These are phyloP conservation scores for Lacerta bilineata DNA, from an alignment of 2,797 vertebrate genomes.

Conservation along the genomic window DNA sequence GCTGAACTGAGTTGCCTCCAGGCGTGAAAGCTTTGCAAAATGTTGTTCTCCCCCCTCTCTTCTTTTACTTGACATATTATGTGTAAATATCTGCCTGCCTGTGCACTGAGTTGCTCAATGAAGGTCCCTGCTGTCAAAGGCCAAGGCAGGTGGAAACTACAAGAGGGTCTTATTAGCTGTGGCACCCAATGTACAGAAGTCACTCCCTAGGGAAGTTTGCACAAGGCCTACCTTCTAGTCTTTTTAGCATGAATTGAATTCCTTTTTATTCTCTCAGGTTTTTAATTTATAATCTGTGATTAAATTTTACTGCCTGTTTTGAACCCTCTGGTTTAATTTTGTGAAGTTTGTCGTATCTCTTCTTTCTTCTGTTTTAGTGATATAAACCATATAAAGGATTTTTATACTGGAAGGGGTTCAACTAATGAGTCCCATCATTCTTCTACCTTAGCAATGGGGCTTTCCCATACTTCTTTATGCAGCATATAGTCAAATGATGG, in stretches of 20 bases:
- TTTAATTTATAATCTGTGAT: too few relatives aligned
- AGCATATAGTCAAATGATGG: too few relatives aligned
- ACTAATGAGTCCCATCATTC: too few relatives aligned
- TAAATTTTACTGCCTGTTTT: background rate
- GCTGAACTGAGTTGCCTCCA: background rate
- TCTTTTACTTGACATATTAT: background rate
- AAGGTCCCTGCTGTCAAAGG: background rate
- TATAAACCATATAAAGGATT: too few relatives aligned
- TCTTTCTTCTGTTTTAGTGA: too few relatives aligned
- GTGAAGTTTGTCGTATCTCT: background rate
- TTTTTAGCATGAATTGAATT: background rate
- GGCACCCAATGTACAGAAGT: background rate
- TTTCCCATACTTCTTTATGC: too few relatives aligned
- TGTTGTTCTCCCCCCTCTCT: background rate
- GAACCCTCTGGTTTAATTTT: background rate
- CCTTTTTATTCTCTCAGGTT: background rate
- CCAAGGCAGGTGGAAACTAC: background rate
- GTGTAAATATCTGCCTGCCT: background rate
- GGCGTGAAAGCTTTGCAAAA: background rate
- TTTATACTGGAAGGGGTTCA: too few relatives aligned
- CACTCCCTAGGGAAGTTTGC: background rate
- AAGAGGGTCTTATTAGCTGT: background rate
- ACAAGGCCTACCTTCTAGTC: background rate
- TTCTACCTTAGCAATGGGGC: too few relatives aligned
- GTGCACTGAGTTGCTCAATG: background rate